These are phyloP conservation scores for Tretioscincus oriximinensis DNA, from an alignment of 2,113 vertebrate species.

Conservation along the genomic window DNA sequence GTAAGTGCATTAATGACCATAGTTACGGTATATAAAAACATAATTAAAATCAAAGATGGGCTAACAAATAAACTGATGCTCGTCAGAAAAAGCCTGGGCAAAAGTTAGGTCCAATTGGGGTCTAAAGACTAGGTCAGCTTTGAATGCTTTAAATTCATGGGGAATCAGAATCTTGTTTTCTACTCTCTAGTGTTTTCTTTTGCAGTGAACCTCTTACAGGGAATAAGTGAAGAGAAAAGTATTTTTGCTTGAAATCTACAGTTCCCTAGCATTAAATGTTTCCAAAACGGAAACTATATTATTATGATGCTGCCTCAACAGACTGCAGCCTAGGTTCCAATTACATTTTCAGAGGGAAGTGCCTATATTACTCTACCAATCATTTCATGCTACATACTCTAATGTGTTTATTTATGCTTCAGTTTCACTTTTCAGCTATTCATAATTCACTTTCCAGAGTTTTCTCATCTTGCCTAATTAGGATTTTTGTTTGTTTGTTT, in stretches of 20 bases:
- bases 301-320: not conserved
- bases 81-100: too few relatives aligned
- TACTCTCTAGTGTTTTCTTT: not conserved
- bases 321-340: not conserved
- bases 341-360: not conserved
- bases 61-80: too few relatives aligned
- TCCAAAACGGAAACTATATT: not conserved
- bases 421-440: constrained; percentile 6
- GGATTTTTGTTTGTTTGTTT: too few relatives aligned
- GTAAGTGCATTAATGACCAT: too few relatives aligned
- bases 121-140: too few relatives aligned
- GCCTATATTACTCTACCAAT: not conserved
- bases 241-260: not conserved
- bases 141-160: not conserved
- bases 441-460: not conserved
- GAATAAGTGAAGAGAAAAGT: not conserved
- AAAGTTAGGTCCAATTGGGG: too few relatives aligned
- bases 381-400: not conserved
- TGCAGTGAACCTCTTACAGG: not conserved
- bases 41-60: too few relatives aligned
- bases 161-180: not conserved
- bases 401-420: constrained; percentile 15
- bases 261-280: not conserved
- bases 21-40: too few relatives aligned
- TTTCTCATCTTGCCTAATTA: not conserved